phyloP scores from a whole-genome alignment of 2,797 vertebrate genomes.

The Hydrophis major region DNA sequence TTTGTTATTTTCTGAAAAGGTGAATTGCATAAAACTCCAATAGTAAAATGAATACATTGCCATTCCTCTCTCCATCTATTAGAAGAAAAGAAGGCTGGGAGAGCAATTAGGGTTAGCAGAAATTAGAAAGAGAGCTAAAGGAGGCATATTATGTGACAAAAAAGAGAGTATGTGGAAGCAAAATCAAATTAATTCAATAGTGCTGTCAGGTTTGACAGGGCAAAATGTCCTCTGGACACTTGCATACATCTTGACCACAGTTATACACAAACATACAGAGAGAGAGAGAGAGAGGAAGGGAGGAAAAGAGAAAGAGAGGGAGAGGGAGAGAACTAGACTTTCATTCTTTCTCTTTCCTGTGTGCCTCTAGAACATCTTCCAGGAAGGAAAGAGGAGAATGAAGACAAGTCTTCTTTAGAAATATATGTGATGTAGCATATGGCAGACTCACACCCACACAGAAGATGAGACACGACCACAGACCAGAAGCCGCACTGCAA shows the following conservation, averaged over 20 bases:
- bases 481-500: too few relatives aligned
- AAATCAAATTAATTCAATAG: background rate
- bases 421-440: background rate
- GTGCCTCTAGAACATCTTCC: background rate
- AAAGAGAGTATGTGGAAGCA: background rate
- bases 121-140: background rate
- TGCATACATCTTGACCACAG: background rate
- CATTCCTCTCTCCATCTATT: background rate
- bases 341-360: background rate
- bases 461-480: too few relatives aligned
- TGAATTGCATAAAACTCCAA: background rate
- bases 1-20: background rate
- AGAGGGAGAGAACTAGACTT: background rate
- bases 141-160: background rate
- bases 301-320: too few relatives aligned
- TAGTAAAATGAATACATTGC: background rate
- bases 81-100: background rate
- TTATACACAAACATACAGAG: background rate
- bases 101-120: background rate
- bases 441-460: too few relatives aligned
- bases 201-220: background rate
- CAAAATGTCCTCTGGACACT: background rate
- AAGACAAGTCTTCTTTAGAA: background rate
- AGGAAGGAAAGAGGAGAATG: background rate
- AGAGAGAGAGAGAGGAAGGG: too few relatives aligned